Base-by-base conservation (phyloP, 2,113 vertebrate species). In the Tretioscincus oriximinensis region DNA sequence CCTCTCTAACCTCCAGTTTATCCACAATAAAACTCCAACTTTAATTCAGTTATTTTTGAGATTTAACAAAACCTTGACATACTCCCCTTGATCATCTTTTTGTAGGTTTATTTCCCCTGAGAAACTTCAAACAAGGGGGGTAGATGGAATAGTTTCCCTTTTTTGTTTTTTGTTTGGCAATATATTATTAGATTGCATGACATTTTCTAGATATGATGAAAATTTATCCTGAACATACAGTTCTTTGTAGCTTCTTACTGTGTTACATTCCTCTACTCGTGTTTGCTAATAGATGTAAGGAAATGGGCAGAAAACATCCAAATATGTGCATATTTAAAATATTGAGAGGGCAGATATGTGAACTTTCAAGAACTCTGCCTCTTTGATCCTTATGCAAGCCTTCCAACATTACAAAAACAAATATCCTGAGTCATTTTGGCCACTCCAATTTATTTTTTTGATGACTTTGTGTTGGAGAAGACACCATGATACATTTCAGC, bases 41-140 rank as follows among this genome's bases (percentile, higher is more conserved):
- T 84, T 90, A 84, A 90, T 87, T 87, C 82, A 84, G 78, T 85
- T 87, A 87, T 86, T 90, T 87, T 88, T 88, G 83, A 92, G 88
- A 78, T 83, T 87, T 88, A 86, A 91, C 92, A 89, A 91, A 92
- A 87, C 85, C 86, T 92, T 92, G 86, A 90, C 77, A 92, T 81
- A 85, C 58, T 90, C 83, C 69, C 72, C 81, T 92, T 91, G 89
- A 91, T 70, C 77, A 89, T 87, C 26, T 88, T 81, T 92, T 85
- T 86, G 47, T 72, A 89, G 77, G 86, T 90, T 92, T 91, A 90
- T 91, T 88, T 92, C 84, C 72, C 84, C 73, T 81, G 47, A 87
- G 84, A 82, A 83, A 90, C 87, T 85, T 89, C 73, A 84, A 76
- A 87, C 82, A 91, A 90, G 86, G 88, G 58, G 88, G 92, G 12